Evolutionary conservation across 2,888 invertebrate genomes (phyloP).

Genomic region (Oeneis ivallda): DNA sequence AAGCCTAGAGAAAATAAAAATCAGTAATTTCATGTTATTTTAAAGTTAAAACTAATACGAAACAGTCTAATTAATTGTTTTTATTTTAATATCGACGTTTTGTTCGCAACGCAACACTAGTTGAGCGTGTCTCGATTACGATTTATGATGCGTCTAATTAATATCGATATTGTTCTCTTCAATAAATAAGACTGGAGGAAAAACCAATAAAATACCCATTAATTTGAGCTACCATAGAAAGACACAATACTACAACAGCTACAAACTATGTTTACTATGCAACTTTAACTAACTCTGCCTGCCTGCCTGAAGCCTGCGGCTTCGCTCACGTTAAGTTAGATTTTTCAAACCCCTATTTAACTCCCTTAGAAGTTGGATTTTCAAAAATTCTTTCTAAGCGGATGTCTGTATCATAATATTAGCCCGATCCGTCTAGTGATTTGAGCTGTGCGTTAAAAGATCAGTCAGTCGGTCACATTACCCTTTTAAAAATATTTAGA

Average conservation of each 20-base stretch:
- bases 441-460: too few species aligned
- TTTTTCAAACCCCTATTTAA: too few species aligned
- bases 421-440: too few species aligned
- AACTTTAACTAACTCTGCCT: too few species aligned
- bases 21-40: neutral
- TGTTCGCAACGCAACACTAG: neutral
- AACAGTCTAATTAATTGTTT: neutral
- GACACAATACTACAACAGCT: neutral
- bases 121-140: neutral
- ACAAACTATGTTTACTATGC: neutral
- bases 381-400: too few species aligned
- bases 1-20: neutral
- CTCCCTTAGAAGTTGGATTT: too few species aligned
- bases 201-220: slow-evolving; percentile 2
- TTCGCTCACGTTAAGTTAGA: too few species aligned
- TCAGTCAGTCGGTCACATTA: too few species aligned
- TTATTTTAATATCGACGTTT: slow-evolving; percentile 5
- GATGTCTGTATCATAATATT: too few species aligned
- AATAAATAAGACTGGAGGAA: neutral
- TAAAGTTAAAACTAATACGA: neutral
- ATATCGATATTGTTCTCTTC: slow-evolving; percentile 7
- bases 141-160: slow-evolving; percentile 7
- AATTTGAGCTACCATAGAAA: neutral
- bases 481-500: too few species aligned
- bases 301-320: too few species aligned